Conservation (phyloP, 2,113 vertebrate species). For the Callipepla californica region DNA sequence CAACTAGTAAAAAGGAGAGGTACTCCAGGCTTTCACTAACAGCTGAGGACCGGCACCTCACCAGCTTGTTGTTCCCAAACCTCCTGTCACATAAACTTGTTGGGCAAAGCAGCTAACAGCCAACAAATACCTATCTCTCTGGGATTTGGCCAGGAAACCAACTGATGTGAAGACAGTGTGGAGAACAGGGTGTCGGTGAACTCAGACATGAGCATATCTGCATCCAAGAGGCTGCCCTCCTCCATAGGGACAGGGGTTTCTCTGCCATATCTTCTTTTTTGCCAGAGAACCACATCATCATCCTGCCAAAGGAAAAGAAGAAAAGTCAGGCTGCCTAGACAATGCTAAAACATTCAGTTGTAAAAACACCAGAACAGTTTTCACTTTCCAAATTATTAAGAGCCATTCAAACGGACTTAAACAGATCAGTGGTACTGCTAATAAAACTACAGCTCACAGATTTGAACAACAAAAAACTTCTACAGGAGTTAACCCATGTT, state of each 20-base stretch:
- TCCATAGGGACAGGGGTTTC: constrained; percentile 94
- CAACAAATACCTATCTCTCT: constrained; percentile 89
- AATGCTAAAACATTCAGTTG: not conserved
- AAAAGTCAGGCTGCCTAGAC: not conserved
- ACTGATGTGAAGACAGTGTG: constrained; percentile 92
- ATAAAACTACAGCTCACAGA: not conserved
- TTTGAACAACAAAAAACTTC: not conserved
- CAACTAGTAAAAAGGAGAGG: not conserved
- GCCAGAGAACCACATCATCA: constrained; percentile 85
- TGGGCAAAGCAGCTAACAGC: not conserved
- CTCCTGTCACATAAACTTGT: not conserved
- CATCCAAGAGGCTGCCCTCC: constrained; percentile 92
- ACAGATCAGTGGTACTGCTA: not conserved
- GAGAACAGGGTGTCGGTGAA: constrained; percentile 97
- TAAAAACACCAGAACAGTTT: not conserved
- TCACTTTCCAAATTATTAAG: not conserved
- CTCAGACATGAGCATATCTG: constrained; percentile 96
- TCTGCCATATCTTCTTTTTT: constrained; percentile 76
- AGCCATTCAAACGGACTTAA: not conserved
- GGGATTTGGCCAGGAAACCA: constrained; percentile 91
- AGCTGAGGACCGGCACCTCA: not conserved
- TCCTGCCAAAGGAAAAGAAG: constrained; percentile 82
- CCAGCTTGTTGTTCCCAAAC: not conserved
- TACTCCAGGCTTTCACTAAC: not conserved
- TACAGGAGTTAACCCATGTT: too few relatives aligned